Evolutionary conservation across 2,888 invertebrate species (phyloP), one percentile per base, ranked within the genome.

Genomic region (Ptilodon capucinus): DNA sequence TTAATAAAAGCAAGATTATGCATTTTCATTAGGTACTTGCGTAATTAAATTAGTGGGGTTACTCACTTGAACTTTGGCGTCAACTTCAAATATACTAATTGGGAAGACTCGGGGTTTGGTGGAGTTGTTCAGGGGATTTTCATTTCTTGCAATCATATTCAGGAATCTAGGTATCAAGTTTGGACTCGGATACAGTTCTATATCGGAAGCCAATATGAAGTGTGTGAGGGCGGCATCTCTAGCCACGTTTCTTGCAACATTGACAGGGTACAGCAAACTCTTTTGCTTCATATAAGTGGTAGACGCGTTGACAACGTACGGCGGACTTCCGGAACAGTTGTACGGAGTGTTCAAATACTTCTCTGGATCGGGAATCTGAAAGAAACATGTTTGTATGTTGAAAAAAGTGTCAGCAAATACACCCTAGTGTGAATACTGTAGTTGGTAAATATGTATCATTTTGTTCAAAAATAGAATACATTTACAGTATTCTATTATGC

Each of bases 161-260:
- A 97, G 91, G 86, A 98, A 97, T 76, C 94, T 93, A 18, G 93
- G 93, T 44, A 96, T 95, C 63, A 97, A 84, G 65, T 95, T 94
- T 6, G 96, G 95, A 86, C 95, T 97, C 40, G 97, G 97, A 83
- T 97, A 97, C 47, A 98, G 92, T 81, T 98, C 97, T 68, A 97
- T 97, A 79, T 98, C 97, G 44, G 97, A 97, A 19, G 97, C 94
- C 46, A 97, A 92, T 34, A 97, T 92, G 79, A 93, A 97, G 78
- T 96, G 94, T 0, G 97, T 97, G 38, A 95, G 92, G 0, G 97
- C 95, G 23, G 94, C 93, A 68, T 96, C 96, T 39, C 97, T 92
- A 0, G 97, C 97, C n/a, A 97, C 93, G 81, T 97, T 97, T 23
- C 97, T 92, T 0, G 96, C 97, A 8, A 97, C 96, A 81, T 98